Percentiles rank a stretch among this genome's conserved stretches.
Conservation (phyloP, 2,888 invertebrate genomes). For the Drosophila multiciliata region DNA sequence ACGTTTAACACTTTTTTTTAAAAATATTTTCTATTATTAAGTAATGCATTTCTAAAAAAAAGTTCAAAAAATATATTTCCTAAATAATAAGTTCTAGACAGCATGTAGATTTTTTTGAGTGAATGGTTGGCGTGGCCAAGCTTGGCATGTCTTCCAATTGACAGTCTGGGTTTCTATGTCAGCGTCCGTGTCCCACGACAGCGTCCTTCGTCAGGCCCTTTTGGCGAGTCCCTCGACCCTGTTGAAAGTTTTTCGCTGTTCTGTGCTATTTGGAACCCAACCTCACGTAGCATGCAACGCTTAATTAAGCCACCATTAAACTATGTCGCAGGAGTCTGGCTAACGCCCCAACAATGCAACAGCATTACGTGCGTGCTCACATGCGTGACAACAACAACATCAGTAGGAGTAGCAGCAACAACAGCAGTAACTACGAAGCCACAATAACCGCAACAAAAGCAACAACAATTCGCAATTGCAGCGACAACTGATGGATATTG, state of each 20-base stretch:
- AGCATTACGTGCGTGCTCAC: slow-evolving; percentile 29
- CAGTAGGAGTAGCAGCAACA: slow-evolving; percentile 1
- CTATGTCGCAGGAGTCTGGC: slow-evolving; percentile 47
- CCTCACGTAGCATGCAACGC: slow-evolving; percentile 75
- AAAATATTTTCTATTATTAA: background rate
- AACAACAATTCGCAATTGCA: slow-evolving; percentile 47
- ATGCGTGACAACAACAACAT: slow-evolving; percentile 26
- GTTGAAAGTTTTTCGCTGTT: slow-evolving; percentile 62
- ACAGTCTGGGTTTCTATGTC: slow-evolving; percentile 53
- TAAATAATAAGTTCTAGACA: background rate
- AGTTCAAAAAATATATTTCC: background rate
- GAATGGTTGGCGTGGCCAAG: background rate
- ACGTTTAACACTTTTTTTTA: background rate
- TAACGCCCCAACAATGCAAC: slow-evolving; percentile 36
- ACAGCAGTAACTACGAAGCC: background rate
- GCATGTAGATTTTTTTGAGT: background rate
- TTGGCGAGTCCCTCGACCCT: slow-evolving; percentile 25
- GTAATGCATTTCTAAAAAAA: background rate
- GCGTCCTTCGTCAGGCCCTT: background rate
- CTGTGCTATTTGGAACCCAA: slow-evolving; percentile 48
- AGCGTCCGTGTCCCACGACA: slow-evolving; percentile 25
- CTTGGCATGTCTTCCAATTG: slow-evolving; percentile 46
- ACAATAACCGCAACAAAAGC: slow-evolving; percentile 23
- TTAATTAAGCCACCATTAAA: slow-evolving; percentile 76
- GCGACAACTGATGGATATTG: slow-evolving; percentile 60